Percentiles rank a stretch among this genome's conserved stretches.
Evolutionary conservation across 1,140 invertebrate species (phyloP).

Genomic region (Drosophila rufa): DNA sequence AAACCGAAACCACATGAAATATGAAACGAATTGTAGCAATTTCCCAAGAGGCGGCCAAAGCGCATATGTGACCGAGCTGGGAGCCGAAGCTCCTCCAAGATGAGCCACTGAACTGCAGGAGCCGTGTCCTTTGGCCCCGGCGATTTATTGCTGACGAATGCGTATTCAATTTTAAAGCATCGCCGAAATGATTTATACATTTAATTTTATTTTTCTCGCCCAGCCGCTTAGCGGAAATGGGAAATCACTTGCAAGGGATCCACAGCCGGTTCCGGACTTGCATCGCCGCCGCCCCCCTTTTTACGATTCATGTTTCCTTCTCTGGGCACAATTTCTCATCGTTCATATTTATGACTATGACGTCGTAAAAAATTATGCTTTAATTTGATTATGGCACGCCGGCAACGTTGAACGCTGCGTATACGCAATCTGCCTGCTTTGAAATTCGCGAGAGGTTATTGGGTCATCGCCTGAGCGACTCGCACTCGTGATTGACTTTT

Average conservation of each 20-base stretch:
- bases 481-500: constrained; percentile 32
- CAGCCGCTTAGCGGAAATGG: constrained; percentile 54
- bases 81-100: constrained; percentile 3
- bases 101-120: constrained; percentile 30
- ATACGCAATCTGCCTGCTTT: constrained; percentile 61
- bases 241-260: constrained; percentile 61
- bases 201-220: constrained; percentile 78
- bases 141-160: constrained; percentile 83
- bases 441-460: constrained; percentile 70
- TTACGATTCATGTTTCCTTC: constrained; percentile 53
- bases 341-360: constrained; percentile 82
- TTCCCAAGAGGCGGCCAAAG: constrained; percentile 64
- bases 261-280: constrained; percentile 18
- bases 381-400: constrained; percentile 79
- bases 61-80: constrained; percentile 66
- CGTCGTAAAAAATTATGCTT: constrained; percentile 83
- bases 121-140: constrained; percentile 22
- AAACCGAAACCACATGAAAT: constrained; percentile 68
- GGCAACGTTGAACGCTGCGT: constrained; percentile 41
- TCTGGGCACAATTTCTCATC: constrained; percentile 66
- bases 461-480: constrained; percentile 39
- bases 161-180: constrained; percentile 80
- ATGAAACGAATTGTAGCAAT: constrained; percentile 81
- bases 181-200: constrained; percentile 79
- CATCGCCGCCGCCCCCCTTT: constrained; percentile 8